phyloP scores from a whole-genome alignment of 2,113 vertebrate genomes.

The Myrmecobius fasciatus region DNA sequence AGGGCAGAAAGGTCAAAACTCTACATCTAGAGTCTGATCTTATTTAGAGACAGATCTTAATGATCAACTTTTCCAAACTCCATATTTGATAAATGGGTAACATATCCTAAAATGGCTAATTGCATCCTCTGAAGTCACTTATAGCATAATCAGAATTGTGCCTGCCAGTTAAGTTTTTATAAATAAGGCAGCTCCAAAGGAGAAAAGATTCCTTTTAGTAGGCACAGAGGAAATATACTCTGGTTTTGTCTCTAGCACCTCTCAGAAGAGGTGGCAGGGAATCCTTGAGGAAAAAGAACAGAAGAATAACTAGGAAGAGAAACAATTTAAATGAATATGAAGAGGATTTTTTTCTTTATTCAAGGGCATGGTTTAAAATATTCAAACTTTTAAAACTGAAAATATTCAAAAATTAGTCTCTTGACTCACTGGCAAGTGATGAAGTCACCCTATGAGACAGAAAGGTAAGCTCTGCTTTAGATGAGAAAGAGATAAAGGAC shows the following conservation, averaged over 20 bases:
- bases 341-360: not conserved
- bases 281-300: not conserved
- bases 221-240: not conserved
- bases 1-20: too few relatives aligned
- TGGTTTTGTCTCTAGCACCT: not conserved
- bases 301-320: not conserved
- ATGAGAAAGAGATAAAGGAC: not conserved
- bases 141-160: not conserved
- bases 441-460: not conserved
- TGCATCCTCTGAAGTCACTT: not conserved
- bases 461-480: not conserved
- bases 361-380: not conserved
- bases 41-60: not conserved
- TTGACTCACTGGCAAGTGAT: not conserved
- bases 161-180: not conserved
- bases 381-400: not conserved
- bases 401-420: not conserved
- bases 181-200: not conserved
- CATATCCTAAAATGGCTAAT: not conserved
- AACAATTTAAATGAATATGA: not conserved
- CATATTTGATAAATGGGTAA: not conserved
- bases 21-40: not conserved
- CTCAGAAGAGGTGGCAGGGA: not conserved
- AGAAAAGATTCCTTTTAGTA: not conserved
- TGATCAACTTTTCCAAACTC: not conserved